phyloP scores from a whole-genome alignment of 2,888 invertebrate genomes.

The Acrobasis suavella region DNA sequence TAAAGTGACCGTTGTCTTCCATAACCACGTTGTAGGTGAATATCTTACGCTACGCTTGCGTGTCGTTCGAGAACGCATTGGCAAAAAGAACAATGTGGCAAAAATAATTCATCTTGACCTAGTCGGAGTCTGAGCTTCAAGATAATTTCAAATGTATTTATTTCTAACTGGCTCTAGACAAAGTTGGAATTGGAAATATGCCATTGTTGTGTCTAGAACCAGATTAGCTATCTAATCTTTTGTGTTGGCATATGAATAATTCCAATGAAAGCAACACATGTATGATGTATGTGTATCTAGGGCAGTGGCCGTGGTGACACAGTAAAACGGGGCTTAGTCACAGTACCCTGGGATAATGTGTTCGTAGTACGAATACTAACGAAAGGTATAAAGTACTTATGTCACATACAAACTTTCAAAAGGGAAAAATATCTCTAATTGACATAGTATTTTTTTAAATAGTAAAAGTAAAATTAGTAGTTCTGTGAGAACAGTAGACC shows the following conservation, averaged over 20 bases:
- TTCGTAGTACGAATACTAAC: neutral
- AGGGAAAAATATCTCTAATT: neutral
- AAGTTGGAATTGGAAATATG: neutral
- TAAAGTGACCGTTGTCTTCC: no score
- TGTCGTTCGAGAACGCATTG: no score
- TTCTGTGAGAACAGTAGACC: no score
- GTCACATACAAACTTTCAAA: neutral
- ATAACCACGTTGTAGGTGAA: no score
- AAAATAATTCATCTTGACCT: no score
- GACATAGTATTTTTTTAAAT: no score
- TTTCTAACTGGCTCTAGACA: neutral
- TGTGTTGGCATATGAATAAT: neutral
- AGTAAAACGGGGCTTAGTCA: neutral
- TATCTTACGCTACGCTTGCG: no score
- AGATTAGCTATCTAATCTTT: neutral
- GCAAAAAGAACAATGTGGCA: no score
- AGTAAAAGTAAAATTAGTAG: no score
- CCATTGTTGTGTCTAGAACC: neutral
- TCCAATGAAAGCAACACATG: neutral
- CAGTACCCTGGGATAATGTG: neutral
- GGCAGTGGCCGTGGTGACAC: neutral
- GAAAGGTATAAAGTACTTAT: neutral
- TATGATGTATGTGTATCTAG: neutral
- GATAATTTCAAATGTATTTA: neutral
- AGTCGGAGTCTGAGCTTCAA: no score